These are phyloP conservation scores for Dendrolimus pini DNA, from an alignment of 2,888 invertebrate genomes.

Conservation along the genomic window DNA sequence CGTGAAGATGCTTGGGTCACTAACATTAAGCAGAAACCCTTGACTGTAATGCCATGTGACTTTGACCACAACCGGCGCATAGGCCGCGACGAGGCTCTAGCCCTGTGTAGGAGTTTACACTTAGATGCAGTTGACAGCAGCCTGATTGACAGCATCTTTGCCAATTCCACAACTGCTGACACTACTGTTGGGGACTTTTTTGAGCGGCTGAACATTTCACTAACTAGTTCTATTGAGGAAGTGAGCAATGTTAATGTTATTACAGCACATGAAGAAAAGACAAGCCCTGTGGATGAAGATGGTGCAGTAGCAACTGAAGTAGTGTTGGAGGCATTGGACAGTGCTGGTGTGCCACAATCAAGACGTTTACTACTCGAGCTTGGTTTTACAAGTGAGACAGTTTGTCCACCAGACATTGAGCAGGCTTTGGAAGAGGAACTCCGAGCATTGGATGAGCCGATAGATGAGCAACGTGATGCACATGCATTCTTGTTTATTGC, in stretches of 20 bases:
- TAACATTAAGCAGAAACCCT: constrained; percentile 11
- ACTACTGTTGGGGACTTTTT: constrained; percentile 68
- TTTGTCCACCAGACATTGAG: constrained; percentile 79
- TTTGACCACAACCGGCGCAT: constrained; percentile 53
- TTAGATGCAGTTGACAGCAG: constrained; percentile 52
- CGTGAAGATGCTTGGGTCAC: constrained; percentile 15
- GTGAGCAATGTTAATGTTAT: constrained; percentile 17
- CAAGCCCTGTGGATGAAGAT: constrained; percentile 3
- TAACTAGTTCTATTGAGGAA: constrained; percentile 45
- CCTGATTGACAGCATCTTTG: constrained; percentile 52
- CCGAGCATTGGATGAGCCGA: constrained; percentile 26
- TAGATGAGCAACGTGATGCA: constrained; percentile 20
- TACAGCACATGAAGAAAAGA: constrained; percentile 19
- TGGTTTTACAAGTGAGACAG: constrained; percentile 77
- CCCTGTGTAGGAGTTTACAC: constrained; percentile 50
- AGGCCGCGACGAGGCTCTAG: constrained; percentile 46
- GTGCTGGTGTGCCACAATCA: constrained; percentile 80
- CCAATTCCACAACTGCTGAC: constrained; percentile 32
- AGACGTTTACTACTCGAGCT: constrained; percentile 80
- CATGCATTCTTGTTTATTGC: constrained; percentile 72
- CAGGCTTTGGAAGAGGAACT: constrained; percentile 83
- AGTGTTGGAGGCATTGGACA: constrained; percentile 84
- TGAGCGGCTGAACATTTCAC: constrained; percentile 48
- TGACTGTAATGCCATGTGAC: constrained; percentile 8
- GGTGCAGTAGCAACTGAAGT: constrained; percentile 56